Evolutionary conservation across 2,113 vertebrate species (phyloP).

Genomic region (human): DNA sequence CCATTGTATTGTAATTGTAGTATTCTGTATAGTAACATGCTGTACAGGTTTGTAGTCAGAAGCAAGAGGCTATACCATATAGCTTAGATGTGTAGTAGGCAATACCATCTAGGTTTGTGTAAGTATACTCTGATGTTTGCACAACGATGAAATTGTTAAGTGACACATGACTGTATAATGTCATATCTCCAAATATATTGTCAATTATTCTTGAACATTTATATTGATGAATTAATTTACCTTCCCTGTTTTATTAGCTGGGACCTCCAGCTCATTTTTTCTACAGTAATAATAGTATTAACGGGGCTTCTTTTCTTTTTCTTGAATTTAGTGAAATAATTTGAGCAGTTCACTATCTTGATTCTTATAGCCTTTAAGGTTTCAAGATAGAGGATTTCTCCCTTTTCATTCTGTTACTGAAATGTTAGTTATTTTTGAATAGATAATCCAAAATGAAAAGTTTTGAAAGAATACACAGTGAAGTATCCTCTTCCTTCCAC

Average conservation of each 20-base stretch:
- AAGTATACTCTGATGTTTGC: neutral
- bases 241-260: neutral
- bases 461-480: neutral
- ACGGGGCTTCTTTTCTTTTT: neutral
- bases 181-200: neutral
- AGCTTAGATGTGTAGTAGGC: neutral
- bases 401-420: neutral
- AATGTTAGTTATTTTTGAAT: constrained; percentile 33
- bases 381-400: constrained; percentile 13
- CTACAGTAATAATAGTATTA: neutral
- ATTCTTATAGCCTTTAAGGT: constrained; percentile 9
- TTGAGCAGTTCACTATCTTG: neutral
- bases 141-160: neutral
- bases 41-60: neutral
- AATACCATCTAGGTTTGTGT: neutral
- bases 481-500: neutral
- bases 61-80: neutral
- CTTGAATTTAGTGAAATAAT: constrained; percentile 29
- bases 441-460: constrained; percentile 24
- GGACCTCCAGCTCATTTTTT: neutral
- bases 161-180: neutral
- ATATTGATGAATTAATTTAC: neutral
- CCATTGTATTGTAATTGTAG: neutral
- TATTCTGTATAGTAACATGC: neutral
- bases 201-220: neutral